A percentile compares a stretch with the other conserved stretches of the same genome.
These are phyloP conservation scores for Ormyrus labotus DNA, from an alignment of 2,888 invertebrate genomes.

Conservation along the genomic window DNA sequence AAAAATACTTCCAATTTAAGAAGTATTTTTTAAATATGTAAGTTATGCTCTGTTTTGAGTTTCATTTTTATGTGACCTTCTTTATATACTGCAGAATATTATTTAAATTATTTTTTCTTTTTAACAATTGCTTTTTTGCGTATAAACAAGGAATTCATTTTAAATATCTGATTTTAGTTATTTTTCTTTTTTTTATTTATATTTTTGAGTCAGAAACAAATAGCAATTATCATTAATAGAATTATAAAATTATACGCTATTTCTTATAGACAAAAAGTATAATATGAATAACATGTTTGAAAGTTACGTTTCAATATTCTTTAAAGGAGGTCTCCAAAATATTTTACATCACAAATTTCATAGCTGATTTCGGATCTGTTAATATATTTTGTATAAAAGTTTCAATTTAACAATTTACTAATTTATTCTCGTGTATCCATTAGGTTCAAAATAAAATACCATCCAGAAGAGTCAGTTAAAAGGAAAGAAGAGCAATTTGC, in stretches of 20 bases:
- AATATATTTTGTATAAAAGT: constrained; percentile 10
- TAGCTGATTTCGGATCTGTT: constrained; percentile 18
- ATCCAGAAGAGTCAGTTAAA: constrained; percentile 96
- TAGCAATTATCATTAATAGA: no score
- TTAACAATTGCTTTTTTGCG: background rate
- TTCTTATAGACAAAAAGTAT: no score
- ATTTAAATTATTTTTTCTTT: no score
- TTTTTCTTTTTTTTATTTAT: no score
- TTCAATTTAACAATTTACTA: background rate
- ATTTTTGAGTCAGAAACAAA: no score
- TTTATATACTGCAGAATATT: no score
- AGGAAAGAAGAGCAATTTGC: constrained; percentile 90
- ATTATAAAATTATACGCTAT: no score
- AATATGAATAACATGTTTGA: no score
- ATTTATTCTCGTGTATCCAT: constrained; percentile 49
- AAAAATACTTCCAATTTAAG: background rate
- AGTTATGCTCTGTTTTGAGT: background rate
- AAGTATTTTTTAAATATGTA: constrained; percentile 9
- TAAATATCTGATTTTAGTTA: no score
- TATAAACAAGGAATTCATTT: background rate
- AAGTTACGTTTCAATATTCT: no score
- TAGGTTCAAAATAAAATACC: constrained; percentile 99
- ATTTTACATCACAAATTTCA: constrained; percentile 19
- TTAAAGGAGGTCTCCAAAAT: background rate
- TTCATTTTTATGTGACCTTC: background rate